Evolutionary conservation across 2,797 vertebrate species (phyloP), one percentile per base, ranked within the genome.

Genomic region (Pseudocheirus occidentalis): DNA sequence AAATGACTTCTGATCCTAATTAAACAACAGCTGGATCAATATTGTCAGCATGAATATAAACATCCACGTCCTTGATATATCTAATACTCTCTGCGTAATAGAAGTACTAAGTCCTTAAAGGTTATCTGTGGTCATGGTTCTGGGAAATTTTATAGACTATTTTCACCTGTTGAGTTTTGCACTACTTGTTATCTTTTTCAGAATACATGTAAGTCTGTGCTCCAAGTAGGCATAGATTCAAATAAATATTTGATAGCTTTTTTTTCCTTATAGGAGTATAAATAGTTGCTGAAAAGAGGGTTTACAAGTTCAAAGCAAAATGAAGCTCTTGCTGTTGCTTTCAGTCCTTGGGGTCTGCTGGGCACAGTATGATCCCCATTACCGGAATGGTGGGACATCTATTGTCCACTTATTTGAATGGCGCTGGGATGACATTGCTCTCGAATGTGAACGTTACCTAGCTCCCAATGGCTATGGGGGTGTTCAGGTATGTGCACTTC

Each of bases 371-470:
- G 91, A 97, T 97, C 99, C 99, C 0, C 97, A 99, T 9, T 98
- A 97, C 1, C 92, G 94, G 16, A 0, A 98, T 0, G 99, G 99
- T 50, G 98, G 98, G 91, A 99, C 99, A 0, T 97, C 99, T 91
- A 99, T 99, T 0, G 99, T 99, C 1, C 99, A 99, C 93, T 98
- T 99, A 96, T 99, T 99, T 92, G 99, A 99, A 92, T 99, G 99
- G 99, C 99, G 99, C 93, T 99, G 99, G 99, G 98, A 46, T 0
- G 99, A 99, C 95, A 99, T 99, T 29, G 99, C 99, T 81, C 98
- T 95, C 4, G 99, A 99, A 96, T 99, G 99, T 93, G 99, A 99
- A 90, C 98, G 99, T 93, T 99, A 99, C 87, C 97, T 99, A 95
- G 99, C 97, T 97, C 99, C 99, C 9, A 99, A 99, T 62, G 99